A percentile compares a stretch with the other conserved stretches of the same genome.
Conservation (phyloP, 2,888 invertebrate genomes). For the Cyclophora punctaria region DNA sequence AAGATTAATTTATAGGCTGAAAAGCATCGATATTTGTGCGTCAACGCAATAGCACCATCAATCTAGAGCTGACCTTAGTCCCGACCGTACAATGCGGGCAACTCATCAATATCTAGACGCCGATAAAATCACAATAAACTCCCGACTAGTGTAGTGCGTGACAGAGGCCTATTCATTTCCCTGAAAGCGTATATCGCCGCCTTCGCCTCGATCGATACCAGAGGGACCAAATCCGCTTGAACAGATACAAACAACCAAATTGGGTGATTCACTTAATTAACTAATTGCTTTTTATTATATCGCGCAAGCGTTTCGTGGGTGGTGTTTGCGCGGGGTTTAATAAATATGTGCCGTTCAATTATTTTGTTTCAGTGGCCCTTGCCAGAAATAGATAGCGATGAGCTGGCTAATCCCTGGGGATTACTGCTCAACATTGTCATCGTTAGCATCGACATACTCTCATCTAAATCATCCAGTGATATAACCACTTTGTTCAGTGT, state of each 20-base stretch:
- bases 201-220: slow-evolving; percentile 16
- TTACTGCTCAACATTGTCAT: neutral
- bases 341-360: slow-evolving; percentile 5
- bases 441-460: too few relatives aligned
- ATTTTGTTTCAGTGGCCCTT: slow-evolving; percentile 9
- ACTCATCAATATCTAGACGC: slow-evolving; percentile 5
- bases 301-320: neutral
- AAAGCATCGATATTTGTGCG: too few relatives aligned
- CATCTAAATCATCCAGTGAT: too few relatives aligned
- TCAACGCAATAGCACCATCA: slow-evolving; percentile 9
- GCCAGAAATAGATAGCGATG: slow-evolving; percentile 17
- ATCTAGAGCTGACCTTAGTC: slow-evolving; percentile 12
- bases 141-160: slow-evolving; percentile 17
- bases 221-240: slow-evolving; percentile 1
- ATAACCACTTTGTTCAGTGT: too few relatives aligned
- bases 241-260: slow-evolving; percentile 9
- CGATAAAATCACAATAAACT: slow-evolving; percentile 11
- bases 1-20: too few relatives aligned
- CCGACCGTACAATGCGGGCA: slow-evolving; percentile 6
- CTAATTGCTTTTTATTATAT: slow-evolving; percentile 12
- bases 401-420: slow-evolving; percentile 15
- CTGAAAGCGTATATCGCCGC: slow-evolving; percentile 13
- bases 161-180: slow-evolving; percentile 16
- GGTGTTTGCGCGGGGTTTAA: slow-evolving; percentile 7
- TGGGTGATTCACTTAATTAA: slow-evolving; percentile 12